Base-by-base conservation (phyloP, 1,140 invertebrate genomes). In the Heliothis virescens region DNA sequence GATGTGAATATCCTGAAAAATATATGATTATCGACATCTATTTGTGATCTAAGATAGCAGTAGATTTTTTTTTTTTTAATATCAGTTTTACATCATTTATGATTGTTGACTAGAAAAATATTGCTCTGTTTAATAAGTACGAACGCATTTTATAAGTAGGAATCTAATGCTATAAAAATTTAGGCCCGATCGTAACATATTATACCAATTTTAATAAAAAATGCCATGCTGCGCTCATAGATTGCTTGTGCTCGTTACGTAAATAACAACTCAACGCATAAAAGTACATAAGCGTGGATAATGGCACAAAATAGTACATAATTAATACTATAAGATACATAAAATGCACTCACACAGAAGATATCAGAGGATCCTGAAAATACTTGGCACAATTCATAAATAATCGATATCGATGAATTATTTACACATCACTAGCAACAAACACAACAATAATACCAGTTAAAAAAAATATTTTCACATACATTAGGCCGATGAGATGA, bases 91-190 rank as follows among this genome's bases (percentile, higher is more conserved):
- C 21, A 62, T 74, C 55, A 60, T 74, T 55, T 2, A 60, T 21
- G 55, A 74, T 74, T 48, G 69, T 50, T 62, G 72, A 74, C 72
- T 74, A 74, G 72, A 74, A 74, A 74, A 74, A 74, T 74, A 74
- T 72, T 72, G 65, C 52, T 72, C 55, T 74, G 11, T 74, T 62
- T 62, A 47, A 74, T 74, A 74, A 74, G 72, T 74, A 74, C 72
- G 47, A 16, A 62, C 29, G 55, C 55, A 59, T 59, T 41, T 48
- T 15, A 9, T 47, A 48, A 3, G 16, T 71, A 71, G 21, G 3
- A 29, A 9, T 55, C 50, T 71, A n/a, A 65, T 7, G 4, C 26
- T 34, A 62, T 18, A 16, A 2, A 48, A 13, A 65, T 52, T 69
- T 69, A 69, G 65, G 65, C 65, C 65, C 29, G 50, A 69, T 69